Evolutionary conservation across 2,888 invertebrate species (phyloP).

Genomic region (Neoitamus cyanurus): DNA sequence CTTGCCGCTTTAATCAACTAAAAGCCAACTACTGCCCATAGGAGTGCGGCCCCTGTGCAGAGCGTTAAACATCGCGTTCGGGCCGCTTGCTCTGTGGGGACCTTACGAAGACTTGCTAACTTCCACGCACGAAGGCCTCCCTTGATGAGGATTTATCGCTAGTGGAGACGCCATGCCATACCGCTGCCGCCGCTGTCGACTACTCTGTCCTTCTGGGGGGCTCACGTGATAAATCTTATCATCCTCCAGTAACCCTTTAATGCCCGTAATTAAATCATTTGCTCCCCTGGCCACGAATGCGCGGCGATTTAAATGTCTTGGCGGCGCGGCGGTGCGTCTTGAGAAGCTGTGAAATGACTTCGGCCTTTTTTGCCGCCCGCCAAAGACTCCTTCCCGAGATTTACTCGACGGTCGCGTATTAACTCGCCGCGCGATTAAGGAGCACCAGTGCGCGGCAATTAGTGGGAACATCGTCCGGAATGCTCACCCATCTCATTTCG

Average conservation of each 20-base stretch:
- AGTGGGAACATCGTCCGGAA: neutral
- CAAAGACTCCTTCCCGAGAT: neutral
- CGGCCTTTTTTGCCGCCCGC: neutral
- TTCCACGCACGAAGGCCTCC: slow-evolving; percentile 9
- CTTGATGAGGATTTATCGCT: slow-evolving; percentile 48
- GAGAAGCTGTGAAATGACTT: slow-evolving; percentile 6
- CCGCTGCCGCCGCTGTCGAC: neutral
- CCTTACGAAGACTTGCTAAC: neutral
- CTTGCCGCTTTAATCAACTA: slow-evolving; percentile 20
- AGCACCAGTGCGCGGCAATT: neutral
- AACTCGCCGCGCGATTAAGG: neutral
- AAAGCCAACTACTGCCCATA: slow-evolving; percentile 32
- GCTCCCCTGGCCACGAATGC: slow-evolving; percentile 43
- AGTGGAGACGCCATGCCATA: neutral
- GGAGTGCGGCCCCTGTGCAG: neutral
- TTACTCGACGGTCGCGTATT: neutral
- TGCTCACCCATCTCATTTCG: neutral
- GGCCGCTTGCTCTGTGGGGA: neutral
- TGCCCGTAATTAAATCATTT: slow-evolving; percentile 50
- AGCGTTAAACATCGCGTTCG: neutral
- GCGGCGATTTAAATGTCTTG: slow-evolving; percentile 40
- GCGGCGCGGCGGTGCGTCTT: neutral
- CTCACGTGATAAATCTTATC: slow-evolving; percentile 49
- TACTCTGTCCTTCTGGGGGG: neutral
- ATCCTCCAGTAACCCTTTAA: slow-evolving; percentile 51